Percentiles rank a stretch among this genome's conserved stretches.
These are phyloP conservation scores for Spodoptera litura DNA, from an alignment of 1,140 invertebrate genomes.

Conservation along the genomic window DNA sequence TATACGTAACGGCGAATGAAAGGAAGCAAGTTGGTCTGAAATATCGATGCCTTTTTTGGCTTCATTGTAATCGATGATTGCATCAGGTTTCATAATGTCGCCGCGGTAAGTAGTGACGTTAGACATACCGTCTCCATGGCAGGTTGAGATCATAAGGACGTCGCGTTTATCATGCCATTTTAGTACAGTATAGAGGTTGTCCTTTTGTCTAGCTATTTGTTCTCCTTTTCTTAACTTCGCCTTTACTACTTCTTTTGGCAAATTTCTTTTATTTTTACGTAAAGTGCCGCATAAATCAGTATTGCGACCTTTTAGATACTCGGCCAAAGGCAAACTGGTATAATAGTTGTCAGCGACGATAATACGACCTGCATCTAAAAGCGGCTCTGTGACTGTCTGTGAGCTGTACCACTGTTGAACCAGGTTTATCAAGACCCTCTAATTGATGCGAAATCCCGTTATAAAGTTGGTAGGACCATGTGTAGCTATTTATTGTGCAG, in stretches of 20 bases:
- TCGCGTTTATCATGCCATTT: conserved; percentile 76
- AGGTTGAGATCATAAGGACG: conserved; percentile 66
- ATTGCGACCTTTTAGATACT: conserved; percentile 65
- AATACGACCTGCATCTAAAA: conserved; percentile 68
- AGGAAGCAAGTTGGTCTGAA: conserved; percentile 59
- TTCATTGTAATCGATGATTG: conserved; percentile 71
- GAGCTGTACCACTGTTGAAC: conserved; percentile 51
- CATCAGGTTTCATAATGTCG: conserved; percentile 62
- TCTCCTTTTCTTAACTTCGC: conserved; percentile 69
- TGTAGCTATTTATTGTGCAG: conserved; percentile 52
- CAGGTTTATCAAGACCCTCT: conserved; percentile 47
- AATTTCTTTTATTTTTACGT: conserved; percentile 60
- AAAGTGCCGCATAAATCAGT: conserved; percentile 72
- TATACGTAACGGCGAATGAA: conserved; percentile 50
- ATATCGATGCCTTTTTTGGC: conserved; percentile 73
- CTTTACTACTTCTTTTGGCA: conserved; percentile 62
- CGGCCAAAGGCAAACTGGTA: conserved; percentile 69
- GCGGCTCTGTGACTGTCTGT: conserved; percentile 56
- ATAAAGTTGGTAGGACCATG: conserved; percentile 54
- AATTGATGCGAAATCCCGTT: conserved; percentile 41
- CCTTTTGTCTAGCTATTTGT: conserved; percentile 65
- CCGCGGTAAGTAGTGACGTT: conserved; percentile 57
- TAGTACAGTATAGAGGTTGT: conserved; percentile 63
- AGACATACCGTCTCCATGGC: conserved; percentile 54
- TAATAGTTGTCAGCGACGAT: conserved; percentile 80